Evolutionary conservation across 2,113 vertebrate genomes (phyloP).

Genomic region (Cavia aperea): DNA sequence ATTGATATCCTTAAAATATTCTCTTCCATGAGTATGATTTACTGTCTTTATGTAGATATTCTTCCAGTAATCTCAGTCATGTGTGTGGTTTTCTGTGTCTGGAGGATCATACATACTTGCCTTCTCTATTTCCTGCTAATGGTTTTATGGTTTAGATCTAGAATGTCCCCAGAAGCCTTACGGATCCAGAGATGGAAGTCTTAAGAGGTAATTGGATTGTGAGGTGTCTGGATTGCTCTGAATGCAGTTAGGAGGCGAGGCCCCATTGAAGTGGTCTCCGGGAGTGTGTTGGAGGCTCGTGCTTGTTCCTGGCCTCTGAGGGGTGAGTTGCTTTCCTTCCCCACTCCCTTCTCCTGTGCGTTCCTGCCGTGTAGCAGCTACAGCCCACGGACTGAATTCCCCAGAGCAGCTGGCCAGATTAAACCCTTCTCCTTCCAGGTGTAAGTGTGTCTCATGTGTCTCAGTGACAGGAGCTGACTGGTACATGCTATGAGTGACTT

Average conservation of each 20-base stretch:
- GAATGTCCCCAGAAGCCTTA: neutral
- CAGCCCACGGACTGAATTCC: neutral
- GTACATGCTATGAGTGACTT: neutral
- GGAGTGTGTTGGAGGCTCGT: neutral
- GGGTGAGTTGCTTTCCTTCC: neutral
- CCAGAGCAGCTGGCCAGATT: neutral
- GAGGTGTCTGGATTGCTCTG: neutral
- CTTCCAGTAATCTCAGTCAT: neutral
- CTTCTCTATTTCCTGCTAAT: neutral
- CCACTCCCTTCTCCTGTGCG: rapidly evolving
- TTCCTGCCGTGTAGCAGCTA: neutral
- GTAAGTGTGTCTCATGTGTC: neutral
- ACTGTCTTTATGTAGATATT: neutral
- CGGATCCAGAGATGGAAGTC: neutral
- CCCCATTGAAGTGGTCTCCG: neutral
- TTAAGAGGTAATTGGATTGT: neutral
- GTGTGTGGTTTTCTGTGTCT: neutral
- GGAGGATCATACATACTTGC: neutral
- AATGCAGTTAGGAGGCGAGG: neutral
- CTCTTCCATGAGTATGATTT: neutral
- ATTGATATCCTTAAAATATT: neutral
- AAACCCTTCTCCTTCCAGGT: neutral
- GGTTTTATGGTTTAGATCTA: neutral
- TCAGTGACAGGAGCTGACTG: neutral
- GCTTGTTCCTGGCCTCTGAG: neutral